phyloP scores from a whole-genome alignment of 2,113 vertebrate species.

The Prunella fulvescens region DNA sequence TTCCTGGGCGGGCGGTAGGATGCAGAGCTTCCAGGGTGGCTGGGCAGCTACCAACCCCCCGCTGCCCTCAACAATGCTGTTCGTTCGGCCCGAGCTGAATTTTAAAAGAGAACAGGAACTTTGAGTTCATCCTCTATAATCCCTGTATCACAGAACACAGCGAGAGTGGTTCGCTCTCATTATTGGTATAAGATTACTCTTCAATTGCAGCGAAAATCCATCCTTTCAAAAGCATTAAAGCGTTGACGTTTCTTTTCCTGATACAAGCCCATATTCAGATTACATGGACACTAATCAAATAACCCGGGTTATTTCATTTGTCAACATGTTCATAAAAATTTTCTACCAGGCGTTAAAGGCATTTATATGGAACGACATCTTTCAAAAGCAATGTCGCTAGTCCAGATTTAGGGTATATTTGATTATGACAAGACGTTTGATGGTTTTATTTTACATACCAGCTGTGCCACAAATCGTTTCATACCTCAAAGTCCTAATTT shows the following conservation, averaged over 20 bases:
- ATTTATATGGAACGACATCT: conserved; percentile 72
- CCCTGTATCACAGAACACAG: not conserved
- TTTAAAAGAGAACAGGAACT: not conserved
- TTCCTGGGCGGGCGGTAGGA: not conserved
- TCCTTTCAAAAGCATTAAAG: conserved; percentile 35
- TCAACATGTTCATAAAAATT: conserved; percentile 70
- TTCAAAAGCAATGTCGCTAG: conserved; percentile 66
- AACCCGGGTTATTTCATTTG: conserved; percentile 59
- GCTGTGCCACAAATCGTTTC: conserved; percentile 40
- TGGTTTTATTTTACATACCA: conserved; percentile 48
- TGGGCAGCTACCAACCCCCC: not conserved
- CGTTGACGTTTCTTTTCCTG: conserved; percentile 12
- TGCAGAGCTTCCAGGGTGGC: not conserved
- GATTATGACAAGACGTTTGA: conserved; percentile 64
- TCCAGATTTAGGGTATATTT: conserved; percentile 38
- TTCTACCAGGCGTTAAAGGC: conserved; percentile 70
- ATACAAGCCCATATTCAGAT: conserved; percentile 37
- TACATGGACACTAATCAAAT: conserved; percentile 61
- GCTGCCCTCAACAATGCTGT: accelerated
- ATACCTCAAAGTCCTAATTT: not conserved
- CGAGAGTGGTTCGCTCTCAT: not conserved
- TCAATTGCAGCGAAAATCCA: conserved; percentile 3
- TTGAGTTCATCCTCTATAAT: not conserved
- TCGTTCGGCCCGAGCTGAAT: not conserved
- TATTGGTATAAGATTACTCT: not conserved